These are phyloP conservation scores for Cryptotis parvus DNA, from an alignment of 2,113 vertebrate genomes.

Conservation along the genomic window DNA sequence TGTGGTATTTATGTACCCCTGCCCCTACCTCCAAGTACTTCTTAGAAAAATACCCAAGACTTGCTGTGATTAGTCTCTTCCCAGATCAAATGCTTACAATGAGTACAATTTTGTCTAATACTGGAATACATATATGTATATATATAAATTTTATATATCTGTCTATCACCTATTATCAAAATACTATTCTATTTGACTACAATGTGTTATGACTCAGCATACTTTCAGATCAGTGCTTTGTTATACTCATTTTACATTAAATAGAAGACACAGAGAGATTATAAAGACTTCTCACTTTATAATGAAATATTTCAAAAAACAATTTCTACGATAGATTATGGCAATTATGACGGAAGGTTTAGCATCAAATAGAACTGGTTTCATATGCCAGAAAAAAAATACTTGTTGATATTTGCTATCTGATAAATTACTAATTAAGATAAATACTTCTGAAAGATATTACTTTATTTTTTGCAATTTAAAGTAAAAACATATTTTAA, in stretches of 20 bases:
- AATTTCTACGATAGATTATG: background rate
- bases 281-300: no score
- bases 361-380: background rate
- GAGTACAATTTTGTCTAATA: background rate
- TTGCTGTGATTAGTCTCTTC: no score
- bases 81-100: background rate
- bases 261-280: background rate
- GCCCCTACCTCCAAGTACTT: no score
- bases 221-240: background rate
- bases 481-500: background rate
- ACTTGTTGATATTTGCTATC: background rate
- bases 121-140: background rate
- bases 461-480: no score
- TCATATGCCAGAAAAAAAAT: background rate
- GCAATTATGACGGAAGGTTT: background rate
- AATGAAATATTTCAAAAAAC: background rate
- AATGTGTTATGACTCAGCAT: background rate
- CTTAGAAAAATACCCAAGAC: no score
- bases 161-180: background rate
- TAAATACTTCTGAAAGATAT: no score
- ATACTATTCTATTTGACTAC: background rate
- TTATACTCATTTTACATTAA: background rate
- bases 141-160: background rate
- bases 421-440: background rate
- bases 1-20: no score